Base-by-base conservation (phyloP, 2,888 invertebrate species). In the Rhingia campestris region DNA sequence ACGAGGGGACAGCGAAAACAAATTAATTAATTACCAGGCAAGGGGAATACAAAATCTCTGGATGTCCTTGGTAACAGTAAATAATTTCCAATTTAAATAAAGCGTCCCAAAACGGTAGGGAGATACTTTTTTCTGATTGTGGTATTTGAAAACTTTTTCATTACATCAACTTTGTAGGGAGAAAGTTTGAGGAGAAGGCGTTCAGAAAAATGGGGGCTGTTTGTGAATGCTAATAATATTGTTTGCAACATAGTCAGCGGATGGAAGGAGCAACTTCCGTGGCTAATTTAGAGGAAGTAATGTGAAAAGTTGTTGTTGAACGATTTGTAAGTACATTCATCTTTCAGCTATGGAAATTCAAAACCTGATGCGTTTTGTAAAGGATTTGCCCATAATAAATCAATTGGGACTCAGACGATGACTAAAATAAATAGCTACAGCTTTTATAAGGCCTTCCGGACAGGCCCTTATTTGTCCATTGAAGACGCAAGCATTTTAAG, bases 1-100 rank as follows among this genome's bases (percentile, higher is more conserved):
- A 9, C 35, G 12, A 33, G 12, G 5, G 35, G 14, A 33, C 35
- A 56, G 14, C 12, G 30, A 32, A 73, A 63, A 39, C 39, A 63
- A 73, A 73, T 73, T 63, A 73, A 73, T 73, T 54, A 73, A 54
- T 63, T 54, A 73, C 47, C 45, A 53, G 33, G 63, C 37, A 43
- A 35, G 32, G 37, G 54, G 54, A 73, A 63, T 54, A 39, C 54
- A 32, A 45, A 63, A 63, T 47, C 47, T 63, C 63, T 35, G 5
- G 12, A 37, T 47, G 54, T 73, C 63, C 63, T 45, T 32, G 54
- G n/a, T 63, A 63, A 32, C 37, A 54, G 63, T 37, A 54, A 54
- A 72, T 61, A 58, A 51, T 64, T 64, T n/a, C 32, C 32, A 49
- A 14, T 37, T 43, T 9, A 30, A 51, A 22, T 51, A 35, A 33